A percentile compares a stretch with the other conserved stretches of the same genome.
Evolutionary conservation across 2,797 vertebrate species (phyloP).

Genomic region (Rousettus madagascariensis): DNA sequence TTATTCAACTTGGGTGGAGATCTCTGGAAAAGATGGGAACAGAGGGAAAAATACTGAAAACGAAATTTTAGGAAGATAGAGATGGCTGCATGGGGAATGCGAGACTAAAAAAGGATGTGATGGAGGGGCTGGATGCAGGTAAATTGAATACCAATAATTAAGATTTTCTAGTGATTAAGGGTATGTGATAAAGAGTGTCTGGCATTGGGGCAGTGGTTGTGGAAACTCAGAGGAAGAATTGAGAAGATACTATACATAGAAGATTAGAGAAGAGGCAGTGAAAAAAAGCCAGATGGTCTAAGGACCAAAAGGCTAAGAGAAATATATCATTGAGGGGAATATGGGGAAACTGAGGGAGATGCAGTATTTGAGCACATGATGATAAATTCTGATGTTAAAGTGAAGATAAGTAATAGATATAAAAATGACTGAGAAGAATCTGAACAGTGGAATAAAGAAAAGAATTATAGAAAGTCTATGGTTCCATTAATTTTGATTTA

Average conservation of each 20-base stretch:
- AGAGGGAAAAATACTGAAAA: not conserved
- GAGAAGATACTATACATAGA: not conserved
- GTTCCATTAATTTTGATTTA: not conserved
- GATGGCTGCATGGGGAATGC: not conserved
- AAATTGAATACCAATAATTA: not conserved
- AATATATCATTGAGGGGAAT: not conserved
- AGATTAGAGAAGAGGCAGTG: not conserved
- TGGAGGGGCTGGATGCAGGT: not conserved
- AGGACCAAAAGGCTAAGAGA: not conserved
- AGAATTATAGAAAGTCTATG: not conserved
- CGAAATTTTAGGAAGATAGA: not conserved
- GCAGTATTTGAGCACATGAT: not conserved
- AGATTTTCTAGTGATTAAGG: not conserved
- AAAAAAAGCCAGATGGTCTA: not conserved
- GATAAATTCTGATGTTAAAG: not conserved
- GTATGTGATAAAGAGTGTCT: not conserved
- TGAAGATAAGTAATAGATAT: not conserved
- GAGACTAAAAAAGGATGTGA: not conserved
- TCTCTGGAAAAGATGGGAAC: not conserved
- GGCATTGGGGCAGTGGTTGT: not conserved
- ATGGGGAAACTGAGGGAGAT: not conserved
- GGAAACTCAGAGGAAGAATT: not conserved
- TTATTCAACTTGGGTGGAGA: not conserved
- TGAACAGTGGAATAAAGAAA: not conserved
- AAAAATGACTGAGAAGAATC: not conserved